A percentile compares a stretch with the other conserved stretches of the same genome.
These are phyloP conservation scores for Lanius ludovicianus DNA, from an alignment of 2,113 vertebrate genomes.

Conservation along the genomic window DNA sequence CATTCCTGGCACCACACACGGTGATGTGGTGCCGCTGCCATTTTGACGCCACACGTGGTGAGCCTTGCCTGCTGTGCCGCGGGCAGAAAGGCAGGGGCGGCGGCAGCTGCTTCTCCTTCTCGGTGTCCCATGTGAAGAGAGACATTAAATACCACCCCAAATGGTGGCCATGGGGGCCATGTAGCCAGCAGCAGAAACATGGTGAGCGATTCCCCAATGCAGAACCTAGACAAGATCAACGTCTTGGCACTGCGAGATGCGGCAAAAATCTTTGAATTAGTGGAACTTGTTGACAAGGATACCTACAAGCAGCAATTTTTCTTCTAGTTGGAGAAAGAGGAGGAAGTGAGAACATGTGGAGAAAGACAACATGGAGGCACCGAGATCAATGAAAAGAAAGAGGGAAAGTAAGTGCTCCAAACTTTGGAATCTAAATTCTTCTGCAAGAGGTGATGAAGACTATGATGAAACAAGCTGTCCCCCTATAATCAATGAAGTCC, in stretches of 20 bases:
- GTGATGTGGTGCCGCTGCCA: rapidly evolving
- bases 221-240: not conserved
- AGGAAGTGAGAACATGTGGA: not conserved
- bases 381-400: not conserved
- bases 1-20: rapidly evolving
- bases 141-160: not conserved
- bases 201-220: not conserved
- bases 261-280: not conserved
- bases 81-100: not conserved
- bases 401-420: not conserved
- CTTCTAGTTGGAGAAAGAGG: not conserved
- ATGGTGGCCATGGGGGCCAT: rapidly evolving
- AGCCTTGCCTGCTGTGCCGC: not conserved
- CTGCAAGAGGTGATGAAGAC: not conserved
- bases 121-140: not conserved
- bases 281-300: not conserved
- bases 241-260: rapidly evolving
- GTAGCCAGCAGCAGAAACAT: not conserved
- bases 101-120: not conserved
- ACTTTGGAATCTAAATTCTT: not conserved
- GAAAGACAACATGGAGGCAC: not conserved
- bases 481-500: not conserved
- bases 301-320: not conserved
- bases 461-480: not conserved
- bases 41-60: rapidly evolving